phyloP scores from a whole-genome alignment of 2,888 invertebrate species.

The Xanthostigma xanthostigma region DNA sequence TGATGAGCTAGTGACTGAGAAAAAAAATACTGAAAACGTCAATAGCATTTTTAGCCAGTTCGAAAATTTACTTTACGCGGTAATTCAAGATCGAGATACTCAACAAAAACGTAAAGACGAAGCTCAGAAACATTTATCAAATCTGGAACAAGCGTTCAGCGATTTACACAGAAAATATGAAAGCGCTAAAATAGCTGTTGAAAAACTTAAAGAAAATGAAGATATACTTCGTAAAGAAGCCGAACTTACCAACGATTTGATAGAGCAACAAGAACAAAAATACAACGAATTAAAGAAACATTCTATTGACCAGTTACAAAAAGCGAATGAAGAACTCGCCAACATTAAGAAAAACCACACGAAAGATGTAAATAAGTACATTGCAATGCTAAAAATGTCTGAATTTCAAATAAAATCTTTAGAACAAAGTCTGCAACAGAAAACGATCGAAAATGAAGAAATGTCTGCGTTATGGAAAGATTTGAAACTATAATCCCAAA shows the following conservation, averaged over 20 bases:
- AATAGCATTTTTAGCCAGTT: too few relatives aligned
- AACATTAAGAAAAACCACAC: constrained; percentile 17
- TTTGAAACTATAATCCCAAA: constrained; percentile 7
- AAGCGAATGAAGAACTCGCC: constrained; percentile 18
- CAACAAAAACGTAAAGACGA: constrained; percentile 17
- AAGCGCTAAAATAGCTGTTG: constrained; percentile 20
- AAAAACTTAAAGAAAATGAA: constrained; percentile 21
- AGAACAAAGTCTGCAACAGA: constrained; percentile 8
- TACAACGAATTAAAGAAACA: constrained; percentile 18
- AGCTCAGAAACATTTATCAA: constrained; percentile 17
- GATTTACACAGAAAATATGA: constrained; percentile 22
- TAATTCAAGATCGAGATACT: constrained; percentile 19
- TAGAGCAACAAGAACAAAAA: constrained; percentile 16
- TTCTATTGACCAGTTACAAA: constrained; percentile 17
- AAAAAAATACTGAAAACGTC: too few relatives aligned
- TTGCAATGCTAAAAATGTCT: constrained; percentile 20
- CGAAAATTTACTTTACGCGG: constrained; percentile 19
- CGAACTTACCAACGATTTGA: constrained; percentile 16
- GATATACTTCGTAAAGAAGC: constrained; percentile 18
- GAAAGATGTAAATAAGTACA: constrained; percentile 19
- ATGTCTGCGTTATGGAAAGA: constrained; percentile 10
- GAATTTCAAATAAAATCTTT: constrained; percentile 16
- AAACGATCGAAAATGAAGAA: constrained; percentile 8
- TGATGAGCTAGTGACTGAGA: too few relatives aligned
- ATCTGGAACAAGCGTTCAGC: constrained; percentile 21